phyloP scores from a whole-genome alignment of 1,140 invertebrate species.

The Euglossa dilemma region DNA sequence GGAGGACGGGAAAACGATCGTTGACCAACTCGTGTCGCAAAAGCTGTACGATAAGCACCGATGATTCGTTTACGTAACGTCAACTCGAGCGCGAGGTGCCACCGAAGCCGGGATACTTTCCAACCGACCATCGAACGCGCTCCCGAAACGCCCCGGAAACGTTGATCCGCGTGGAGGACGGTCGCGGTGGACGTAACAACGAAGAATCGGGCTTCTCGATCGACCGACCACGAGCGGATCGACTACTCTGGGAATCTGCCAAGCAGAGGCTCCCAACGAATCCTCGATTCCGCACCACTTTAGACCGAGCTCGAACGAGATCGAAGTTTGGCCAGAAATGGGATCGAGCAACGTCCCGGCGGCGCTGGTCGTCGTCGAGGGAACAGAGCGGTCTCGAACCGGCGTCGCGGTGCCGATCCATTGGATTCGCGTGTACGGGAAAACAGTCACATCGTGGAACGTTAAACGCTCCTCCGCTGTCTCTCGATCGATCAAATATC shows the following conservation, averaged over 20 bases:
- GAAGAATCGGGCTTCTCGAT: neutral
- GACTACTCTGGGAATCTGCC: neutral
- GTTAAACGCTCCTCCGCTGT: too few relatives aligned
- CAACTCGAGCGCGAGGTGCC: slow-evolving; percentile 7
- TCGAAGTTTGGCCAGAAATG: neutral
- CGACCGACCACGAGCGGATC: neutral
- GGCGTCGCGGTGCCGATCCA: neutral
- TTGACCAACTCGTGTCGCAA: neutral
- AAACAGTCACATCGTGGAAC: too few relatives aligned
- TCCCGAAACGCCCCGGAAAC: neutral
- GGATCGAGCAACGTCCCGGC: too few relatives aligned
- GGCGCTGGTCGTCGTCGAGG: too few relatives aligned
- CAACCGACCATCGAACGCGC: neutral
- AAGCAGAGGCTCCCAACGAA: neutral
- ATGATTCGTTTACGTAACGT: slow-evolving; percentile 27
- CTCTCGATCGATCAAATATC: neutral
- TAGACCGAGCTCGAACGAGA: neutral
- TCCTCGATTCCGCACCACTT: too few relatives aligned
- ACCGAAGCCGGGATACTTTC: neutral
- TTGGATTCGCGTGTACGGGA: neutral
- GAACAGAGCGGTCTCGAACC: too few relatives aligned
- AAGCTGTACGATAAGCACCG: neutral
- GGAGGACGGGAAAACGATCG: neutral
- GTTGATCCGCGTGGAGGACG: too few relatives aligned
- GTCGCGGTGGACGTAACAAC: too few relatives aligned